Evolutionary conservation across 92 coral and sea anemone genomes (phyloP).

Genomic region (Zoanthus solanderi): DNA sequence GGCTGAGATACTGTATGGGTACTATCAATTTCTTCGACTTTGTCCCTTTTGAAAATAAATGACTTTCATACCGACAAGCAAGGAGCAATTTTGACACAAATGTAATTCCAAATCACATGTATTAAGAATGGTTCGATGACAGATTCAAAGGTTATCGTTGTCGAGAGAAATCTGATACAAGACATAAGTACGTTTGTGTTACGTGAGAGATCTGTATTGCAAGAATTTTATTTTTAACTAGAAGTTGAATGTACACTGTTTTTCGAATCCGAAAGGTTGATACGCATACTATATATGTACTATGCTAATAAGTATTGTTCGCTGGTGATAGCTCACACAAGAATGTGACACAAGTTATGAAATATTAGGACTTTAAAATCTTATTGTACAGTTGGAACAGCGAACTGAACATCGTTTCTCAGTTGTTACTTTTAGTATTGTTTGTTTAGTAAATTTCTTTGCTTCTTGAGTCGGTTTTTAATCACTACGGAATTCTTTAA

Average conservation of each 20-base stretch:
- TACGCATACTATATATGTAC: not conserved
- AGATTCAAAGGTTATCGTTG: not conserved
- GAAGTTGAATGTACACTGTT: not conserved
- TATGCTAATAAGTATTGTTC: constrained; percentile 70
- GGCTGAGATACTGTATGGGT: constrained; percentile 30
- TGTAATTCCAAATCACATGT: constrained; percentile 26
- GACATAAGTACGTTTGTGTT: not conserved
- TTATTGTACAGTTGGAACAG: constrained; percentile 69
- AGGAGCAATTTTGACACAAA: constrained; percentile 1
- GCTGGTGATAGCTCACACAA: constrained; percentile 59
- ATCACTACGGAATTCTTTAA: not conserved
- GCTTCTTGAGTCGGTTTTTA: constrained; percentile 37
- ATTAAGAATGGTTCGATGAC: not conserved
- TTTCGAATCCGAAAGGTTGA: constrained; percentile 1
- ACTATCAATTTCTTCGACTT: not conserved
- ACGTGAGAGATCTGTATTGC: not conserved
- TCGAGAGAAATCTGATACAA: constrained; percentile 5
- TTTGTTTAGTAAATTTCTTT: constrained; percentile 62
- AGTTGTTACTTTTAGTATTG: constrained; percentile 39
- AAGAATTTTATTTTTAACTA: not conserved
- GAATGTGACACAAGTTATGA: constrained; percentile 73
- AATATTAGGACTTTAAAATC: constrained; percentile 61
- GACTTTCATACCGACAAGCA: constrained; percentile 1
- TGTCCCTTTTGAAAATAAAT: constrained; percentile 26
- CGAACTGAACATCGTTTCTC: constrained; percentile 56